These are phyloP conservation scores for Morpho helenor DNA, from an alignment of 2,888 invertebrate genomes.

Conservation along the genomic window DNA sequence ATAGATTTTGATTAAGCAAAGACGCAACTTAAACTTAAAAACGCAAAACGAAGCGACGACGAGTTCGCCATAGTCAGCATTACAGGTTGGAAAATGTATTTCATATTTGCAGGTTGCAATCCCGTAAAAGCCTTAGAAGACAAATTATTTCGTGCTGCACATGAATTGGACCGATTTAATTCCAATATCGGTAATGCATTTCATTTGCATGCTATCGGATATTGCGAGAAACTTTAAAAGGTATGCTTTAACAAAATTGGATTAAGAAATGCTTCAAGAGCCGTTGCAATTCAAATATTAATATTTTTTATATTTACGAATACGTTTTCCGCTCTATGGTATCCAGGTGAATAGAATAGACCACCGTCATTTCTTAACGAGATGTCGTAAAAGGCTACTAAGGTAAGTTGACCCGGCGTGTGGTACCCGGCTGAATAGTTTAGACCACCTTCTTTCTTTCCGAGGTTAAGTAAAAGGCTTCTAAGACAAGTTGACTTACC, in stretches of 20 bases:
- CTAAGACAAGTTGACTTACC: too few species aligned
- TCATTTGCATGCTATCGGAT: conserved; percentile 22
- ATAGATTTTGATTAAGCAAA: too few species aligned
- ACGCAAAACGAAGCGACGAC: too few species aligned
- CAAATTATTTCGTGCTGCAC: conserved; percentile 12
- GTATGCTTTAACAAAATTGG: conserved; percentile 13
- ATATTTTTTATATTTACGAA: conserved; percentile 1
- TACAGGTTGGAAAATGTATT: not conserved
- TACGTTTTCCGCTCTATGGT: not conserved
- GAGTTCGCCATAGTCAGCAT: too few species aligned
- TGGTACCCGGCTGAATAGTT: too few species aligned
- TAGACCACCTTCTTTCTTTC: too few species aligned
- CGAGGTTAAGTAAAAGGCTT: too few species aligned
- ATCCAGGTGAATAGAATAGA: too few species aligned
- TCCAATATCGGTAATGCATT: conserved; percentile 26
- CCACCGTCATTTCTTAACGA: too few species aligned
- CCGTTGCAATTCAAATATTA: conserved; percentile 4
- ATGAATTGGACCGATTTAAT: conserved; percentile 25
- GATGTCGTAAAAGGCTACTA: too few species aligned
- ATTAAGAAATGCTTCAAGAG: conserved; percentile 12
- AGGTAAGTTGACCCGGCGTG: too few species aligned
- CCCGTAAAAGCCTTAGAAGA: conserved; percentile 16
- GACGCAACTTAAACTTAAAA: too few species aligned
- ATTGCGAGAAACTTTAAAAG: conserved; percentile 17
- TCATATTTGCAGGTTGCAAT: conserved; percentile 8